Base-by-base conservation (phyloP, 2,888 invertebrate genomes). In the Hydroisotoma schaefferi region DNA sequence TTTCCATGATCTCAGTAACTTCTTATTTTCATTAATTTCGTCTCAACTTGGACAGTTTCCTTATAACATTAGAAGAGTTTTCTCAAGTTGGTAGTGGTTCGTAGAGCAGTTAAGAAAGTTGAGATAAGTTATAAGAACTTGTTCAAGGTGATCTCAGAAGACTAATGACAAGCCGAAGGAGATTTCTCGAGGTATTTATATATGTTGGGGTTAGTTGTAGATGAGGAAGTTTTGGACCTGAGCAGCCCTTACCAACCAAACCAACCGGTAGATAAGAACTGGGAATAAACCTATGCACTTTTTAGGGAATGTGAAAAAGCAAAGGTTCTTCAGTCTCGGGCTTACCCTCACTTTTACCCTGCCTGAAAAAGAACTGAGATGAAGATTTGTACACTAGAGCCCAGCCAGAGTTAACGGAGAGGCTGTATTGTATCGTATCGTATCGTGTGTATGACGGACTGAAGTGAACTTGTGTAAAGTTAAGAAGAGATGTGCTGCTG, bases 181-280 rank as follows among this genome's bases (percentile, higher is more conserved):
- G 38, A 38, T n/a, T 10, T 44, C 22, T 6, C n/a, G 40, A 40
- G 40, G n/a, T 40, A 40, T 40, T 40, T 40, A 40, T 40, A 8
- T 33, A 33, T 33, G 15, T 33, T 55, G 44, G 38, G 54, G 54
- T 46, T 55, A 44, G 38, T 46, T 56, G 46, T 29, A 48, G 48
- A 37, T 33, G 37, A 27, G 48, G 56, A 46, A 29, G 56, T 40
- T 38, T 27, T 29, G 60, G 63, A 70, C 68, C 68, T 67, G 33
- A 33, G 8, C 15, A 67, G 43, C 8, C 68, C 65, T 70, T 68
- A 68, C 65, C 67, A n/a, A n/a, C 67, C 68, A 69, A 66, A 69
- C 69, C 71, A 69, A 69, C 67, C 54, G 62, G 58, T 58, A 63
- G 67, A 66, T 62, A 65, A 67, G 67, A 66, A 71, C 71, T 71